Evolutionary conservation across 2,888 invertebrate species (phyloP).

Genomic region (Eulithis prunata): DNA sequence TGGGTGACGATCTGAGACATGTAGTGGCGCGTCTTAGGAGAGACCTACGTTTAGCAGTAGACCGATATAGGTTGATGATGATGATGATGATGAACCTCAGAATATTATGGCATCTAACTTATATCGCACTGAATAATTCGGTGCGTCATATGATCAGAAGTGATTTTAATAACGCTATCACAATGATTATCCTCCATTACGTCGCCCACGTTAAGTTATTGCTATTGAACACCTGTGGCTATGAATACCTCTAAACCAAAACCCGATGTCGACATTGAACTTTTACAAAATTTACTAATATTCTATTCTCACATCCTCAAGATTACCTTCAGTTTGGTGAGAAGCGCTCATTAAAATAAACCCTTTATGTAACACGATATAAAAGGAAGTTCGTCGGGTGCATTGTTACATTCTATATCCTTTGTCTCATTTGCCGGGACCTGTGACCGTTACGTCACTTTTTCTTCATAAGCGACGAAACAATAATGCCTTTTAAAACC

Average conservation of each 20-base stretch:
- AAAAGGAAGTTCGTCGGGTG: slow-evolving; percentile 41
- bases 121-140: neutral
- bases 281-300: neutral
- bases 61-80: no score
- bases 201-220: slow-evolving; percentile 20
- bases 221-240: slow-evolving; percentile 11
- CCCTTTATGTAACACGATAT: slow-evolving; percentile 45
- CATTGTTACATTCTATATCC: slow-evolving; percentile 34
- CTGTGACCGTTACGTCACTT: slow-evolving; percentile 54
- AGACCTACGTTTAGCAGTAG: no score
- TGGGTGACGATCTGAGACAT: no score
- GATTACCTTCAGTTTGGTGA: neutral
- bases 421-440: slow-evolving; percentile 37
- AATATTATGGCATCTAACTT: no score
- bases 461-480: slow-evolving; percentile 54
- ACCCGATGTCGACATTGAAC: slow-evolving; percentile 15
- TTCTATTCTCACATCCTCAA: neutral
- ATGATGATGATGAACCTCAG: no score
- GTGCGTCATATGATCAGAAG: neutral
- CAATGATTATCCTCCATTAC: slow-evolving; percentile 10
- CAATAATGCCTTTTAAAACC: slow-evolving; percentile 49
- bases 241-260: neutral
- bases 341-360: slow-evolving; percentile 3
- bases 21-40: no score
- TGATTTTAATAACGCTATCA: neutral